Evolutionary conservation across 2,888 invertebrate species (phyloP), one percentile per base, ranked within the genome.

Genomic region (Phengaris arion): DNA sequence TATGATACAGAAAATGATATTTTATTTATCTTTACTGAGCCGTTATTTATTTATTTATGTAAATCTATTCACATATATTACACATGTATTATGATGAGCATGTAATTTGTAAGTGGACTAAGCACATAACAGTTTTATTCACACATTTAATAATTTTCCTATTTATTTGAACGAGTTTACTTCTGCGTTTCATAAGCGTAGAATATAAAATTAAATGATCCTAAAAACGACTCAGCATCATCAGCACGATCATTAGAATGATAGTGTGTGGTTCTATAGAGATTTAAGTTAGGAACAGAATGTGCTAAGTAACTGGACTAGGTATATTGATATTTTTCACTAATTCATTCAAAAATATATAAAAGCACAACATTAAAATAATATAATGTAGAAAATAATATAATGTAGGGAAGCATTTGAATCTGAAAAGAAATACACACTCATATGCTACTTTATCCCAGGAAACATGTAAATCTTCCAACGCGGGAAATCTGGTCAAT

Each of bases 11-110:
- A 64, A 64, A 35, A 64, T 64, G 1, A 64, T 64, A 6, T 64
- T 64, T 64, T 64, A 12, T 64, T 45, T 64, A 64, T 64, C 35
- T 64, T 12, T 12, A 64, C 64, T 64, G 35, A 64, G 64, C 64
- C 12, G 64, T 35, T 64, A 35, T 64, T 64, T 64, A 64, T 64
- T 35, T 35, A 35, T 64, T 64, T 64, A 35, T 64, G 35, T 45
- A 35, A 64, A 64, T 64, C 6, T 35, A 35, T 64, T 45, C 64
- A 64, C 10, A 64, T 52, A 52, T 52, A 52, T 64, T 64, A 64
- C 35, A n/a, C n/a, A n/a, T n/a, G n/a, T n/a, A n/a, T n/a, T 35
- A 64, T 64, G 35, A 12, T 45, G 45, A 59, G 12, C 22, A 35
- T 64, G 6, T 64, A 13, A 64, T 64, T 64, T 64, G 35, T 64